These are phyloP conservation scores for Polydrusus pterygomalis DNA, from an alignment of 2,888 invertebrate genomes.

Conservation along the genomic window DNA sequence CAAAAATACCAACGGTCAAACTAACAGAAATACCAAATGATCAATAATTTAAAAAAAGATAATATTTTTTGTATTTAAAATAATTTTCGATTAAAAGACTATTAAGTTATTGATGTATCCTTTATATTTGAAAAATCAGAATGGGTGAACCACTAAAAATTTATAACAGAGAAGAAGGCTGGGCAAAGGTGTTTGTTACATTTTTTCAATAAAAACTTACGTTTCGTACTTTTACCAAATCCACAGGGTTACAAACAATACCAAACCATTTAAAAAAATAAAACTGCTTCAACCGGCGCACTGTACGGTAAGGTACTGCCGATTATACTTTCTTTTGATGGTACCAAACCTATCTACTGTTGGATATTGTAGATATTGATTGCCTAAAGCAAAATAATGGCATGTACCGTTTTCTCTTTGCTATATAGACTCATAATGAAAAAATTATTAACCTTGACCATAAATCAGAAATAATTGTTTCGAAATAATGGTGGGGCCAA, in stretches of 20 bases:
- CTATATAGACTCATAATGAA: not conserved
- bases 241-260: not conserved
- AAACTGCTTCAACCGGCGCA: not conserved
- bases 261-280: not conserved
- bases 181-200: no score
- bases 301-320: not conserved
- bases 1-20: no score
- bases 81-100: no score
- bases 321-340: not conserved
- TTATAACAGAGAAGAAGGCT: no score
- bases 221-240: not conserved
- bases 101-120: no score
- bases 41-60: no score
- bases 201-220: not conserved
- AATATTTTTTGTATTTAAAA: no score
- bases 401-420: conserved; percentile 19
- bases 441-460: conserved; percentile 6
- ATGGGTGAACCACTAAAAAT: no score
- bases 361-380: not conserved
- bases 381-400: not conserved
- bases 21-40: no score
- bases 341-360: not conserved
- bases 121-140: no score
- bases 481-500: conserved; percentile 1
- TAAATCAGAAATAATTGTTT: not conserved